These are phyloP conservation scores for Fundulus diaphanus DNA, from an alignment of 2,797 vertebrate genomes.

Conservation along the genomic window DNA sequence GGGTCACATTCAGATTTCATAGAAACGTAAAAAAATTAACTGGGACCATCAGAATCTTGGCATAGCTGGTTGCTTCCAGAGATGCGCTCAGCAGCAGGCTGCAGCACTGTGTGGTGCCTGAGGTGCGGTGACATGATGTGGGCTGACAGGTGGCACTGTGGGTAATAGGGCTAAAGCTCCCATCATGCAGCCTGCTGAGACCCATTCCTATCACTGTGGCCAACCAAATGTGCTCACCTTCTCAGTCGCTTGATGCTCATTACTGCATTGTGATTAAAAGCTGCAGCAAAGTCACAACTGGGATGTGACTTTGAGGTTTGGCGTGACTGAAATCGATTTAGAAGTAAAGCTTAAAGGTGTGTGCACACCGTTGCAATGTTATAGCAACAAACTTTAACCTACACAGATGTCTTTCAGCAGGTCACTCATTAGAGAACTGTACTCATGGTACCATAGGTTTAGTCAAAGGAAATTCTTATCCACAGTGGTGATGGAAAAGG, in stretches of 20 bases:
- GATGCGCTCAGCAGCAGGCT: constrained; percentile 64
- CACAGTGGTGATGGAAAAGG: too few species aligned
- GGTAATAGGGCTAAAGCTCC: constrained; percentile 66
- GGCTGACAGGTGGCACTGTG: constrained; percentile 72
- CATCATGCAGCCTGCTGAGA: constrained; percentile 60
- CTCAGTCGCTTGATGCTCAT: constrained; percentile 13
- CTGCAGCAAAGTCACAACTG: constrained; percentile 23
- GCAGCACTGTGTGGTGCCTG: constrained; percentile 65
- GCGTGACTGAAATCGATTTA: constrained; percentile 4
- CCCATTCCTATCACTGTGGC: constrained; percentile 38
- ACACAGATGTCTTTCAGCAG: neutral
- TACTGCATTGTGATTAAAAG: constrained; percentile 21
- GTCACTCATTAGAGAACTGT: neutral
- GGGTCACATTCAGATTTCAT: constrained; percentile 12
- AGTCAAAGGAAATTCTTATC: neutral
- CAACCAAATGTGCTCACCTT: constrained; percentile 23
- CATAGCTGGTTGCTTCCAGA: constrained; percentile 36
- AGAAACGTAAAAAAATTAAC: constrained; percentile 1
- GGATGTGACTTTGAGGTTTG: constrained; percentile 17
- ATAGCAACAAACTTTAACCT: neutral
- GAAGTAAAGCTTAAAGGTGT: constrained; percentile 26
- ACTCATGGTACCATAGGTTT: neutral
- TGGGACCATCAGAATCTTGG: constrained; percentile 2
- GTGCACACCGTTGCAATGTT: constrained; percentile 16
- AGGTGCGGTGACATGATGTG: constrained; percentile 72